Evolutionary conservation across 1,140 invertebrate genomes (phyloP), one percentile per base, ranked within the genome.

Genomic region (Neodiprion fabricii): DNA sequence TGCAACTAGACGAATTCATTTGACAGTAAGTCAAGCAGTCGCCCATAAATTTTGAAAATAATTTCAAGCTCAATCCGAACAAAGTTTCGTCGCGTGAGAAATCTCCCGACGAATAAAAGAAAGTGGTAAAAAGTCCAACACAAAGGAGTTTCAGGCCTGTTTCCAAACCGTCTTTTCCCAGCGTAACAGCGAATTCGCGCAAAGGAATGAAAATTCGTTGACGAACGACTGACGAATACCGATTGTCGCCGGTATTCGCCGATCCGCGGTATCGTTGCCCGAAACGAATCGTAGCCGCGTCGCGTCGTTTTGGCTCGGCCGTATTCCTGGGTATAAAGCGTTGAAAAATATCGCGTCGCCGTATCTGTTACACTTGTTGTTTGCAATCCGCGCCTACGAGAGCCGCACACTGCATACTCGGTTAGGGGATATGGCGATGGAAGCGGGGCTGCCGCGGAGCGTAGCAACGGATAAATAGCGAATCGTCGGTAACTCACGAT

Each of bases 401-500:
- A 21, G 12, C 12, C 7, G 17, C 61, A 65, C 17, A 3, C 12
- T 14, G 61, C 12, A 47, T 5, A 23, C 40, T 17, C 14, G 21
- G 11, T 7, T 5, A 17, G 4, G 67, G 11, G 67, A 23, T 4
- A 7, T 21, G 11, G 40, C 5, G 40, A 69, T 7, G 4, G 11
- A 3, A 11, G 21, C 4, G 10, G 7, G 4, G 40, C 21, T 7
- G 61, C 61, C 12, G 12, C 17, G 1, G 4, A 23, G 40, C 40
- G 21, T 69, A 69, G 21, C 83, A 82, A 84, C 82, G 82, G 83
- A 85, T 85, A 83, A 84, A 86, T 84, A 83, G 75, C 82, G 80
- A 86, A 86, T 86, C 82, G 83, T 85, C 86, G 85, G 85, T 86
- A 86, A 86, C 84, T 85, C 84, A 85, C 85, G 84, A 85, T 86